Base-by-base conservation (phyloP, 2,797 vertebrate species). In the Limnodromus scolopaceus region DNA sequence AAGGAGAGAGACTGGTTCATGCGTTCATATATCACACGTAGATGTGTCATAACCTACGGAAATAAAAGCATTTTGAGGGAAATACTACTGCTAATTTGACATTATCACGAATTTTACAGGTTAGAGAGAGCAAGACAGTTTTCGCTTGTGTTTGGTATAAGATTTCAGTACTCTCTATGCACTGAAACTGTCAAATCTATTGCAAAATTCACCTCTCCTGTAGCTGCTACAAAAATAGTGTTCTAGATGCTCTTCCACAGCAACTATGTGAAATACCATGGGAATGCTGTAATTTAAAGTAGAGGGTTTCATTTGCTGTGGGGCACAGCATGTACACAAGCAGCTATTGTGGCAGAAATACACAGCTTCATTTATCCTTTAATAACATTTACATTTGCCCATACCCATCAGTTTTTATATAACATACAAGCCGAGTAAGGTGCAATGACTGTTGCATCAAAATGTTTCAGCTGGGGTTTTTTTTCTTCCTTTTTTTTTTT, bases 1-100 rank as follows among this genome's bases (percentile, higher is more conserved):
- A 99, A 98, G 34, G 99, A 99, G 75, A 99, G 99, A 91, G 99
- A 99, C 98, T 99, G 99, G 98, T 99, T 99, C 99, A 99, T 99
- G 64, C 99, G 98, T 93, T 99, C 99, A 54, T 99, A 99, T 72
- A 99, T 99, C 93, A 99, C 99, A 49, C 99, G 99, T 94, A 99
- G 98, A 96, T 99, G 99, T 57, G 99, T 99, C 98, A 99, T 98
- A 60, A 99, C 99, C 99, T 99, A 55, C 1, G 41, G 57, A 90
- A 39, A 96, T 22, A 94, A 51, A 90, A 88, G 43, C 17, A 92
- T 80, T 91, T 8, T 11, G 18, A 89, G 20, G 23, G 18, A 6
- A 75, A 68, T 54, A 58, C 13, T 27, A 16, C 7, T 16, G 54
- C 38, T 55, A 61, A 65, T 39, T 84, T 48, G 28, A 74, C 39